A percentile compares a stretch with the other conserved stretches of the same genome.
Conservation (phyloP, 2,113 vertebrate species). For the Archocentrus centrarchus region DNA sequence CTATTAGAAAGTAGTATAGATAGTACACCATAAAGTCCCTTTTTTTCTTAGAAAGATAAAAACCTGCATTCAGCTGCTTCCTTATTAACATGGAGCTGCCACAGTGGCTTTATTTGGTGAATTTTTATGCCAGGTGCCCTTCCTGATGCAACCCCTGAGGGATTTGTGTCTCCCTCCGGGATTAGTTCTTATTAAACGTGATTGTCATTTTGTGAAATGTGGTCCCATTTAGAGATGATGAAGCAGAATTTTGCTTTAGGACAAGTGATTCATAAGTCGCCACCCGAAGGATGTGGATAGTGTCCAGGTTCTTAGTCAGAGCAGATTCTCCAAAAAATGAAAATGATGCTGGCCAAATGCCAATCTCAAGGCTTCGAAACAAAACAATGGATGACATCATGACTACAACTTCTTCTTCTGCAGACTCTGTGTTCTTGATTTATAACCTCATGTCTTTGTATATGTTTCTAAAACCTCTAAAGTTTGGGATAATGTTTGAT, state of each 20-base stretch:
- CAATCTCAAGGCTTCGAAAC: not conserved
- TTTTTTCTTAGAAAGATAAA: not conserved
- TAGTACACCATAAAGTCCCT: not conserved
- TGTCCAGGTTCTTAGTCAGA: not conserved
- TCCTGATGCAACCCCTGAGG: not conserved
- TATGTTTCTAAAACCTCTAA: not conserved
- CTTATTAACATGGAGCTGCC: not conserved
- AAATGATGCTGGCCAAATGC: not conserved
- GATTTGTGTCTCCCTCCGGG: not conserved
- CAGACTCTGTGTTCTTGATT: not conserved
- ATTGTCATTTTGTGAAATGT: not conserved
- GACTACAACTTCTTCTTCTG: not conserved
- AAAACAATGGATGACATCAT: not conserved
- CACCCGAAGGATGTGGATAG: not conserved
- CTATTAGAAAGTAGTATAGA: not conserved
- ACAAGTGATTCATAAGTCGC: not conserved
- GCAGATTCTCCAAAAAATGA: not conserved
- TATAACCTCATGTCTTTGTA: not conserved
- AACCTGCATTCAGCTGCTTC: not conserved
- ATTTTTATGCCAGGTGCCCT: not conserved
- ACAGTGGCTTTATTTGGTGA: not conserved
- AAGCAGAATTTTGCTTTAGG: not conserved
- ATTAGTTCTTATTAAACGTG: not conserved
- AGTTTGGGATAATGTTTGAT: rapidly evolving
- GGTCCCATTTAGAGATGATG: not conserved